Conservation (phyloP, 2,888 invertebrate species). For the Phymatocera aterrima region DNA sequence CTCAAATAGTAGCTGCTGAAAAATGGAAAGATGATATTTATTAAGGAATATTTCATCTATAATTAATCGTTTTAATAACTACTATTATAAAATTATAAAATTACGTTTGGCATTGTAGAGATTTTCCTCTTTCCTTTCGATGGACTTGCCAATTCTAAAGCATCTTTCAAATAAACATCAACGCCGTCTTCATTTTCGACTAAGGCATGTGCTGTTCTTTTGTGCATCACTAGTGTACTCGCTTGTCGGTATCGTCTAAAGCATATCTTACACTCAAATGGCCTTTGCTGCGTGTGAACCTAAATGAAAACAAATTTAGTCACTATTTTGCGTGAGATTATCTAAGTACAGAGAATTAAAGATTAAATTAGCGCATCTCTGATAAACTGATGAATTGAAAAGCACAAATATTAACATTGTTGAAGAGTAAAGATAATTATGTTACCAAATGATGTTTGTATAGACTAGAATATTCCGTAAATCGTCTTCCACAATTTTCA, state of each 20-base stretch:
- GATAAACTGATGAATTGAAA: too few relatives aligned
- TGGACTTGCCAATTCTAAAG: slow-evolving; percentile 47
- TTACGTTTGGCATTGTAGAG: slow-evolving; percentile 51
- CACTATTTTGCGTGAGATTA: background rate
- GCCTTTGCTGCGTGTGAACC: slow-evolving; percentile 79
- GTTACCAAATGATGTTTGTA: slow-evolving; percentile 80
- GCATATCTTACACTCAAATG: slow-evolving; percentile 79
- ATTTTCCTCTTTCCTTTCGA: slow-evolving; percentile 43
- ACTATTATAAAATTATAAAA: background rate
- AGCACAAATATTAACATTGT: background rate
- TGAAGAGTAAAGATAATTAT: background rate
- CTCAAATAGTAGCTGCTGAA: slow-evolving; percentile 54
- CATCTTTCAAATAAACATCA: slow-evolving; percentile 63
- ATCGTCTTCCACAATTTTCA: slow-evolving; percentile 80
- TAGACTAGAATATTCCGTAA: slow-evolving; percentile 83
- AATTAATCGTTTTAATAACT: background rate
- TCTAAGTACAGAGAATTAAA: background rate
- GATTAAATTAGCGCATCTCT: too few relatives aligned
- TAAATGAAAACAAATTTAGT: slow-evolving; percentile 41
- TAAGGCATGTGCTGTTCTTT: slow-evolving; percentile 78
- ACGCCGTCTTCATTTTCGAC: slow-evolving; percentile 72
- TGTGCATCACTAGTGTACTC: slow-evolving; percentile 80
- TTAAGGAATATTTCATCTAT: background rate
- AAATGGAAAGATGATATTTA: slow-evolving; percentile 1
- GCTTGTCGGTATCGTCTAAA: slow-evolving; percentile 79